Evolutionary conservation across 2,888 invertebrate genomes (phyloP).

Genomic region (Hemicrepidius hirtus): DNA sequence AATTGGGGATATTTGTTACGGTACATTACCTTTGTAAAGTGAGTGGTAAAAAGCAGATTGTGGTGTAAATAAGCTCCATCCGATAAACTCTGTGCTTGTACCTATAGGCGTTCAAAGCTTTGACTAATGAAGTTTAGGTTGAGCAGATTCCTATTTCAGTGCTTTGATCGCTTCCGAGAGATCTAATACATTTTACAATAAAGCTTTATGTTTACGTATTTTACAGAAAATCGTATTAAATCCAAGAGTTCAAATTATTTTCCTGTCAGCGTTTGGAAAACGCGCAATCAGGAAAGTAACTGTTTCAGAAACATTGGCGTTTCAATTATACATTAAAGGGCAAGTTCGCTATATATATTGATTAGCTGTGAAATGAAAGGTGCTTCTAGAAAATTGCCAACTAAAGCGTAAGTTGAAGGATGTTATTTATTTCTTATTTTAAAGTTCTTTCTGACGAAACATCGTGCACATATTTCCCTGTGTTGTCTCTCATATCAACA

Average conservation of each 20-base stretch:
- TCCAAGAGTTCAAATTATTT: conserved; percentile 11
- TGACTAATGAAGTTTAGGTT: conserved; percentile 57
- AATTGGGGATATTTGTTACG: neutral
- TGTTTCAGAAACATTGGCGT: neutral
- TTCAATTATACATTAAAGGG: neutral
- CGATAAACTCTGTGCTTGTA: conserved; percentile 36
- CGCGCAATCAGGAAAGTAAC: neutral
- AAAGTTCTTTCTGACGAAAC: neutral
- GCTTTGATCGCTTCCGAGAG: conserved; percentile 54
- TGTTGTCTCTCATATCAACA: neutral
- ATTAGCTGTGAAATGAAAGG: conserved; percentile 5
- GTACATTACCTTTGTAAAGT: neutral
- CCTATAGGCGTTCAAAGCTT: conserved; percentile 55
- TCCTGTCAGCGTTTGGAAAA: neutral
- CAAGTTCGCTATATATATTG: neutral
- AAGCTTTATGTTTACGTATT: conserved; percentile 35
- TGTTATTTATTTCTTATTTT: no score
- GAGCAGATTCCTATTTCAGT: conserved; percentile 54
- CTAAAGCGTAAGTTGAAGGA: conserved; percentile 4
- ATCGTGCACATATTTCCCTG: neutral
- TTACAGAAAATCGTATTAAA: conserved; percentile 27
- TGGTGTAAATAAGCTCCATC: conserved; percentile 46
- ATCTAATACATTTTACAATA: conserved; percentile 39
- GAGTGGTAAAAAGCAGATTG: conserved; percentile 23
- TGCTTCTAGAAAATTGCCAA: neutral